Evolutionary conservation across 2,888 invertebrate species (phyloP).

Genomic region (Meiosimyza platycephala): DNA sequence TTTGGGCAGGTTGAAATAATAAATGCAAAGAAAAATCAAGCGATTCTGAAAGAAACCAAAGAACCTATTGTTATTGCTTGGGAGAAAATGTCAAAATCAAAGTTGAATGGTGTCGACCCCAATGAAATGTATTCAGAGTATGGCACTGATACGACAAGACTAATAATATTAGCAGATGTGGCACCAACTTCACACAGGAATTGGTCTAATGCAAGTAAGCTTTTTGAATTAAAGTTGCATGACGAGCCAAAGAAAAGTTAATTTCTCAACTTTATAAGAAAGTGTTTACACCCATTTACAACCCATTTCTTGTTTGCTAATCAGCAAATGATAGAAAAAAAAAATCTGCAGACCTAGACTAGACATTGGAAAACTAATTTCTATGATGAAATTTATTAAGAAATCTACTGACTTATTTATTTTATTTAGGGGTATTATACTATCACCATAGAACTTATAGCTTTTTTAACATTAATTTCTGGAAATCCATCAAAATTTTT

Average conservation of each 20-base stretch:
- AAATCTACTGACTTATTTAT: too few relatives aligned
- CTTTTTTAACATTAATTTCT: too few relatives aligned
- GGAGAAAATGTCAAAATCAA: conserved; percentile 99
- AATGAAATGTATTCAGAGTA: conserved; percentile 80
- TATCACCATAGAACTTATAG: too few relatives aligned
- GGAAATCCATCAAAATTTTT: too few relatives aligned
- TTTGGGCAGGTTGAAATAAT: conserved; percentile 65
- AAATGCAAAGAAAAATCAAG: conserved; percentile 73
- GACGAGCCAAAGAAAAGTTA: not conserved
- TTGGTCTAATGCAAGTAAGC: conserved; percentile 88
- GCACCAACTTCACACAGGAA: conserved; percentile 89
- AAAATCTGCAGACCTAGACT: too few relatives aligned
- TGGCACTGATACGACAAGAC: conserved; percentile 90
- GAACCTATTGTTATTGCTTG: conserved; percentile 79
- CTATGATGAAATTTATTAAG: too few relatives aligned
- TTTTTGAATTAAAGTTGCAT: not conserved
- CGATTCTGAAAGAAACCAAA: conserved; percentile 73
- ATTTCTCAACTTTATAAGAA: too few relatives aligned
- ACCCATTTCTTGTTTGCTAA: too few relatives aligned
- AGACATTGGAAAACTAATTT: too few relatives aligned
- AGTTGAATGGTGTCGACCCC: conserved; percentile 96
- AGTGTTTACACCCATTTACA: too few relatives aligned
- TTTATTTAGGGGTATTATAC: too few relatives aligned
- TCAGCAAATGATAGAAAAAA: too few relatives aligned
- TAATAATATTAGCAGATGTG: conserved; percentile 90